Base-by-base conservation (phyloP, 37 sponge, comb jelly and placozoan species). In the Ianthella basta region DNA sequence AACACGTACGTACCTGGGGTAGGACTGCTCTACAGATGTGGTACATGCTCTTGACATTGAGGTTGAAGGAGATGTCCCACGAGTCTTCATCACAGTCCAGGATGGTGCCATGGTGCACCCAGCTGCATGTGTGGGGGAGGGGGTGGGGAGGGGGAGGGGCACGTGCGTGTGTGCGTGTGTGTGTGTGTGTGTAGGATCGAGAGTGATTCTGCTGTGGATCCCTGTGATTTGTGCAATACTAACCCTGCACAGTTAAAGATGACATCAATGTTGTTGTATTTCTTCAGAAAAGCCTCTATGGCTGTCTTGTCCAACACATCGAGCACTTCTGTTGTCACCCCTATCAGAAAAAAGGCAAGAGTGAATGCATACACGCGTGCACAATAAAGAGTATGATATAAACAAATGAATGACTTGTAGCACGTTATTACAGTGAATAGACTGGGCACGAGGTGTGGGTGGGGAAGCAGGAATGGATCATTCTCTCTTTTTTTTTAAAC, bases 31-130 rank as follows among this genome's bases (percentile, higher is more conserved):
- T 88, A 81, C 84, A 56, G 20, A 86, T 53, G 59, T 55, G 18
- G 79, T 84, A 95, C 95, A 95, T 91, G 61, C 95, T 95, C 86
- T 89, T 91, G 25, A 95, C 92, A 38, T 95, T 95, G 74, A 95
- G 60, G 66, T 83, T 80, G 77, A 89, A 95, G 60, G 86, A 90
- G 15, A 29, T 32, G 90, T 95, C 95, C 90, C 92, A 95, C 56
- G 89, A 88, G 57, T 59, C 55, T 18, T 83, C 90, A 6, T 60
- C n/a, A 10, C 86, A 87, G 36, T 80, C 83, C 56, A 78, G 73
- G 10, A 95, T 59, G 14, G 85, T 86, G 1, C 95, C 95, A 75
- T 91, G 78, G 56, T 81, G 89, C 35, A 75, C 78, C 35, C 35
- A 75, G 14, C 78, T 75, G 54, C 8, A 8, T 44, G n/a, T n/a